Evolutionary conservation across 2,113 vertebrate genomes (phyloP).

Genomic region (Hemichromis elongatus): DNA sequence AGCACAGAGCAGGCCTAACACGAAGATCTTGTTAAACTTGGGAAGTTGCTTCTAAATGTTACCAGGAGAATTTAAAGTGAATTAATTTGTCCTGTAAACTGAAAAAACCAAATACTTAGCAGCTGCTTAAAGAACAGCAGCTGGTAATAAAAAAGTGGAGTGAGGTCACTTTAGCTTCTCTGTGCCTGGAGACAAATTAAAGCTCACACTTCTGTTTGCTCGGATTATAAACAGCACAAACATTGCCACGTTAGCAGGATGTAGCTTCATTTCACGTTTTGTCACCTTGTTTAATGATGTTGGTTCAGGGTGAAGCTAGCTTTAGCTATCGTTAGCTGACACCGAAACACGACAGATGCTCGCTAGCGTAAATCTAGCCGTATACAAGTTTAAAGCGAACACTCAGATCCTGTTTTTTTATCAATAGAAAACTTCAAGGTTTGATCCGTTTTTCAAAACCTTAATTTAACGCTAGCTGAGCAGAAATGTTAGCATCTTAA

Average conservation of each 20-base stretch:
- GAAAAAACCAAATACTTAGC: not conserved
- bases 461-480: not conserved
- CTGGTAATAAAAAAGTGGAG: not conserved
- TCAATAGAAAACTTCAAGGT: fast-evolving
- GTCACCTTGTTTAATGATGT: not conserved
- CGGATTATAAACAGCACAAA: fast-evolving
- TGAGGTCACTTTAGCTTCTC: not conserved
- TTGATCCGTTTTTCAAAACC: not conserved
- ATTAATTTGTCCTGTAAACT: fast-evolving
- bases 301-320: not conserved
- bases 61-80: not conserved
- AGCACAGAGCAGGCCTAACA: not conserved
- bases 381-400: not conserved
- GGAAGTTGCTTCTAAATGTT: not conserved
- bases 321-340: not conserved
- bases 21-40: not conserved
- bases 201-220: not conserved
- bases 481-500: not conserved
- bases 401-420: fast-evolving
- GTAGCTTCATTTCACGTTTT: not conserved
- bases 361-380: fast-evolving
- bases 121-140: not conserved
- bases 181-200: not conserved
- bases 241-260: not conserved
- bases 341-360: not conserved